Conservation (phyloP, 2,797 vertebrate genomes). For the Saxicola maurus region DNA sequence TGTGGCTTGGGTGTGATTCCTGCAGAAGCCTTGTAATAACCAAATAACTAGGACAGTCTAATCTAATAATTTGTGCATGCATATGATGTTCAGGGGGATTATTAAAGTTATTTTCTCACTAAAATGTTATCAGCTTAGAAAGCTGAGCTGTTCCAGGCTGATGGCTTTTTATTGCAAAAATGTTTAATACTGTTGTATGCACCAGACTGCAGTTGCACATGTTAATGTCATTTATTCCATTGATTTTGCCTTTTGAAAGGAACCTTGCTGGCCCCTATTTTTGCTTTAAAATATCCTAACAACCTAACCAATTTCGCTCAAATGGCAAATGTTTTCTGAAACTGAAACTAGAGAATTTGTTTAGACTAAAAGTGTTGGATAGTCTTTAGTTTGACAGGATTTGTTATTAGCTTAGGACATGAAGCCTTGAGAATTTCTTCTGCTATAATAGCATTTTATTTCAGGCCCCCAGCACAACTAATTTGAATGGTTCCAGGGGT, state of each 20-base stretch:
- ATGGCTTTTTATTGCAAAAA: constrained; percentile 7
- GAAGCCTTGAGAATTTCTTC: background rate
- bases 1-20: constrained; percentile 56
- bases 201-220: background rate
- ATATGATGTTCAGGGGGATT: constrained; percentile 39
- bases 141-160: background rate
- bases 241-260: background rate
- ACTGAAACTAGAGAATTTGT: background rate
- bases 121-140: constrained; percentile 48
- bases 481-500: background rate
- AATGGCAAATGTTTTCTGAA: background rate
- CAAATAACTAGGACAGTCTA: constrained; percentile 54
- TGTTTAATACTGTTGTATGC: background rate
- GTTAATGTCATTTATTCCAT: background rate
- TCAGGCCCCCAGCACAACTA: background rate
- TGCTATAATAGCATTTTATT: background rate
- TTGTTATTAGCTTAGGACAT: background rate
- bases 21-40: constrained; percentile 44
- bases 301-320: background rate
- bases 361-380: background rate
- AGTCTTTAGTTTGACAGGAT: background rate
- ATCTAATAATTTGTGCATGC: constrained; percentile 58
- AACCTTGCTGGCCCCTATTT: background rate
- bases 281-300: background rate
- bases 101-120: constrained; percentile 54